phyloP scores from a whole-genome alignment of 2,888 invertebrate species.

The Rhagonycha lutea region DNA sequence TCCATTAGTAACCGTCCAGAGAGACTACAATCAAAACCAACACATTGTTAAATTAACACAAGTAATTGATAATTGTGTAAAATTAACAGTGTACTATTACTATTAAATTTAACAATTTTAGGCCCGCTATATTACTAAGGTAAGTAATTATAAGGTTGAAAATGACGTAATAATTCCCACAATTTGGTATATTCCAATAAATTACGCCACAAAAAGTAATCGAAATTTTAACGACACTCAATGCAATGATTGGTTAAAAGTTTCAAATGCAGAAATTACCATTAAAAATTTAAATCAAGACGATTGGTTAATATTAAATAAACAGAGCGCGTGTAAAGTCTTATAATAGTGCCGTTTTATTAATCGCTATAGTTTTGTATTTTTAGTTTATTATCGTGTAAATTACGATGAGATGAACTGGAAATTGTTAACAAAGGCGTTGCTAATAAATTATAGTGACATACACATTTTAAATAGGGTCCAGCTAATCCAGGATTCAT shows the following conservation, averaged over 20 bases:
- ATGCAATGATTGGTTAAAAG: slow-evolving; percentile 6
- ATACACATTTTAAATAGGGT: slow-evolving; percentile 63
- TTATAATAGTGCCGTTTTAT: not conserved
- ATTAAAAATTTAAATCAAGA: not conserved
- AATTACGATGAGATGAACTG: slow-evolving; percentile 66
- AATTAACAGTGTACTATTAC: not conserved
- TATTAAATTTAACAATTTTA: not conserved
- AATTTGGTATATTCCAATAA: slow-evolving; percentile 21
- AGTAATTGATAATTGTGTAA: not conserved
- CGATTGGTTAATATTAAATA: slow-evolving; percentile 17
- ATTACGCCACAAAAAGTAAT: slow-evolving; percentile 3
- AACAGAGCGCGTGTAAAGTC: slow-evolving; percentile 7
- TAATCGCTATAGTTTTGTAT: not conserved
- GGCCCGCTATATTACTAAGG: not conserved
- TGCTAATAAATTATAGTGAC: slow-evolving; percentile 46
- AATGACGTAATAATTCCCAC: no score
- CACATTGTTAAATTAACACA: not conserved
- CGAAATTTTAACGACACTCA: slow-evolving; percentile 3
- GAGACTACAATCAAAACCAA: slow-evolving; percentile 29
- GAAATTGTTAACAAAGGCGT: slow-evolving; percentile 55
- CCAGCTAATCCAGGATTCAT: slow-evolving; percentile 60
- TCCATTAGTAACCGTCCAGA: slow-evolving; percentile 46
- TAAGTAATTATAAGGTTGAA: no score
- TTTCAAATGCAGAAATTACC: not conserved
- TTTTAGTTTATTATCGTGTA: slow-evolving; percentile 67